Base-by-base conservation (phyloP, 2,888 invertebrate species). In the Athetis lepigone region DNA sequence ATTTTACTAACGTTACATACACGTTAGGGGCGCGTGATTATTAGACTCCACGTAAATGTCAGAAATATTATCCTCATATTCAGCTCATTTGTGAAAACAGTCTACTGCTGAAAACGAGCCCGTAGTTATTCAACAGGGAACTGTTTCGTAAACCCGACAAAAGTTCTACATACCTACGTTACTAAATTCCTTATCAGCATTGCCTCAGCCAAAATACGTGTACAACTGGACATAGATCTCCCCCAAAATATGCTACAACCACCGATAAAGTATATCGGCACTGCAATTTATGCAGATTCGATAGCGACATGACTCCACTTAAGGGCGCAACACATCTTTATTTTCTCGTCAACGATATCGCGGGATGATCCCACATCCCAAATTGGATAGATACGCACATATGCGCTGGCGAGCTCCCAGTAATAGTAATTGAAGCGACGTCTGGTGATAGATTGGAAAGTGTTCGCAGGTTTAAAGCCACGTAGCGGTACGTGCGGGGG, bases 41-140 rank as follows among this genome's bases (percentile, higher is more conserved):
- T 62, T 70, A 58, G 70, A 54, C 51, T 16, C 55, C 36, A 21
- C 18, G 52, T 65, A 37, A 71, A 65, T 70, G 39, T 72, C 64
- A 49, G 49, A 68, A 49, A 61, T 61, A 52, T 67, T 67, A 68
- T 51, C 59, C 36, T 67, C 51, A 67, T 60, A 67, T 51, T 51
- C 60, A 67, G 51, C 51, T 68, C 66, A 68, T 67, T 68, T 67
- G 36, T 40, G 68, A 67, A 67, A 59, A 51, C 68, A 47, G 59
- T 60, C 46, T 23, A 37, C 68, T 37, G 60, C 19, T 36, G 46
- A 42, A 51, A 59, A 60, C 29, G 68, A 51, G 59, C 16, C 36
- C 40, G 18, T 66, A 47, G 50, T 46, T 60, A 52, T 37, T 18
- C 57, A 33, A 18, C 9, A n/a, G 65, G 57, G 57, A 33, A 43